Base-by-base conservation (phyloP, 2,113 vertebrate species). In the Pampusana beccarii region DNA sequence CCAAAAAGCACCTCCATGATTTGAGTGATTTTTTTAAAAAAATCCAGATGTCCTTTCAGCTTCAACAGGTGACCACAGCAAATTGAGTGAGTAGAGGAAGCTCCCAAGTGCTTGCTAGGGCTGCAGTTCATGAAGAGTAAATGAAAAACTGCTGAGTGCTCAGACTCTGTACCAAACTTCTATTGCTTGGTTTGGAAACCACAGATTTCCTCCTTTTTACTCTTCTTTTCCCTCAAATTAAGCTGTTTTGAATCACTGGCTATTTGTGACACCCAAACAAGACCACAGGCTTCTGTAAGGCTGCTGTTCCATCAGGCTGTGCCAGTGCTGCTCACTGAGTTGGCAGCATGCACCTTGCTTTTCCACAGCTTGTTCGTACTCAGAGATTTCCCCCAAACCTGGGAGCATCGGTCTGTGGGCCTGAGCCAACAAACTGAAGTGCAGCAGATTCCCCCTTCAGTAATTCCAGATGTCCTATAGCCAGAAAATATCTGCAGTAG, bases 121-220 rank as follows among this genome's bases (percentile, higher is more conserved):
- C 88, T 82, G 67, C 33, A 60, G 80, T 48, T 92, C 77, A 60
- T 73, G 88, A 67, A 79, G 89, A 80, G 44, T 91, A 96, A 97
- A 96, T 97, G 91, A 84, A 71, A 97, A 97, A 95, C 96, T 94
- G 94, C 91, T 96, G 96, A 96, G 83, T 88, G 86, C 79, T 97
- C 88, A 70, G 69, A 48, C 69, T 85, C 64, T 54, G 16, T 70
- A 86, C 82, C 82, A 79, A 90, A 94, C 56, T 92, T 96, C 95
- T 95, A 95, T 96, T 96, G 95, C 91, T 86, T 93, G 85, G 81
- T 96, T 95, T 93, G 85, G 77, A 93, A 95, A 96, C 96, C 96
- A 87, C 94, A 94, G 33, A 91, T 94, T 96, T 95, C 95, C 83
- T 90, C 62, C 80, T 70, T 92, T 80, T 87, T 90, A 79, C 65